phyloP scores from a whole-genome alignment of 2,888 invertebrate genomes.

The Bhutanitis thaidina region DNA sequence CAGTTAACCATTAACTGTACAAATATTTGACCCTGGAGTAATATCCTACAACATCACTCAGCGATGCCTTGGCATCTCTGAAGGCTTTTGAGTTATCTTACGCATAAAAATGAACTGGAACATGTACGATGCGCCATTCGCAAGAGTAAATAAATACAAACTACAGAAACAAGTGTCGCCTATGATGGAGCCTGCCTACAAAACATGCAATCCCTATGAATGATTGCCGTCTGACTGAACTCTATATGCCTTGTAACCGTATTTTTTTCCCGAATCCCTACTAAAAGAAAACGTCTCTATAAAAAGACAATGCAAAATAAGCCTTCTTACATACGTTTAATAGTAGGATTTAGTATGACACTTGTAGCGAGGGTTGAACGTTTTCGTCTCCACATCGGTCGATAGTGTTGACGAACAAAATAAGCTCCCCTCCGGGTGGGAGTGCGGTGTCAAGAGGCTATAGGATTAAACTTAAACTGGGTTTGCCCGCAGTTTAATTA shows the following conservation, averaged over 20 bases:
- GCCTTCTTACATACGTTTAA: constrained; percentile 45
- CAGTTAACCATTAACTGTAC: constrained; percentile 10
- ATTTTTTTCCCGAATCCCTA: constrained; percentile 51
- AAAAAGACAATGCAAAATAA: constrained; percentile 48
- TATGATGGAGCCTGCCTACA: constrained; percentile 55
- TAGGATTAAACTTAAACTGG: constrained; percentile 79
- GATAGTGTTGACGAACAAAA: constrained; percentile 77
- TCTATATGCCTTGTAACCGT: constrained; percentile 49
- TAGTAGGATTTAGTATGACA: constrained; percentile 58
- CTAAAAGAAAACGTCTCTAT: constrained; percentile 42
- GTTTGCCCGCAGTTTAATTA: constrained; percentile 77
- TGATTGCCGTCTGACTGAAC: constrained; percentile 62
- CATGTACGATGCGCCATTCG: constrained; percentile 43
- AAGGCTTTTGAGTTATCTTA: constrained; percentile 29
- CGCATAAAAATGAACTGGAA: constrained; percentile 28
- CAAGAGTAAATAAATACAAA: constrained; percentile 57
- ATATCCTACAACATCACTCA: constrained; percentile 27
- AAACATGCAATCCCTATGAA: constrained; percentile 67
- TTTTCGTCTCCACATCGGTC: constrained; percentile 68
- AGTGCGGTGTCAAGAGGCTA: constrained; percentile 78
- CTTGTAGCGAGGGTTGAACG: constrained; percentile 51
- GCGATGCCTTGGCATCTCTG: constrained; percentile 37
- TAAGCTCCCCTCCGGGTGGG: constrained; percentile 68
- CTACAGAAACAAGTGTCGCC: constrained; percentile 51
- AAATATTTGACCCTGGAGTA: constrained; percentile 18